Conservation (phyloP, 2,797 vertebrate genomes). For the Erithacus rubecula region DNA sequence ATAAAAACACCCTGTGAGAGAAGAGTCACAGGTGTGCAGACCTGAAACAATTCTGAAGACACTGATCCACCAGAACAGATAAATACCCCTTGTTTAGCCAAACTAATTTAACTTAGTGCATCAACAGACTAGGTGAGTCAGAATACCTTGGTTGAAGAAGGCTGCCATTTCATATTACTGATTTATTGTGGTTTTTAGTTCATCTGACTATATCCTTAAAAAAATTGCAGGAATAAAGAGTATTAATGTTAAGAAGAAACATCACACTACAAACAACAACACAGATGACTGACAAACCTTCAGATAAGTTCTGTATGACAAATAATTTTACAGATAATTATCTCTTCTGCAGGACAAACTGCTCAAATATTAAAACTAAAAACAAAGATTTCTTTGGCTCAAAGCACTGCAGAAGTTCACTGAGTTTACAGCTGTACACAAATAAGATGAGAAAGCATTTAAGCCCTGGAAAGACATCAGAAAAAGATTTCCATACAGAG, state of each 20-base stretch:
- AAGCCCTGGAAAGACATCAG: not conserved
- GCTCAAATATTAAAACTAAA: not conserved
- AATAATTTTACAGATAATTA: not conserved
- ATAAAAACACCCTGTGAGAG: not conserved
- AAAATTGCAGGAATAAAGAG: not conserved
- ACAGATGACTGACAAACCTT: not conserved
- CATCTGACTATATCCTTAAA: not conserved
- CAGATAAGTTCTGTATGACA: not conserved
- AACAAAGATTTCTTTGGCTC: not conserved
- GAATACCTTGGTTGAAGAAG: not conserved
- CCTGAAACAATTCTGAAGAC: not conserved
- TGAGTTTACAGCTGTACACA: not conserved
- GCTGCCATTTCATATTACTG: not conserved
- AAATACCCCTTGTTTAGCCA: not conserved
- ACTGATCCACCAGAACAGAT: not conserved
- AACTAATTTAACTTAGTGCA: not conserved
- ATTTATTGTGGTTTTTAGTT: not conserved
- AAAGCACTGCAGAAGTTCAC: not conserved
- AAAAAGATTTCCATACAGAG: not conserved
- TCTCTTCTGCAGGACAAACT: not conserved
- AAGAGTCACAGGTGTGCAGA: not conserved
- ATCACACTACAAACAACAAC: not conserved
- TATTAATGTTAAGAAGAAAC: not conserved
- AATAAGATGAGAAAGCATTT: not conserved
- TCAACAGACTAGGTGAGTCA: not conserved